phyloP scores from a whole-genome alignment of 2,888 invertebrate genomes.

The Tetranychus truncatus region DNA sequence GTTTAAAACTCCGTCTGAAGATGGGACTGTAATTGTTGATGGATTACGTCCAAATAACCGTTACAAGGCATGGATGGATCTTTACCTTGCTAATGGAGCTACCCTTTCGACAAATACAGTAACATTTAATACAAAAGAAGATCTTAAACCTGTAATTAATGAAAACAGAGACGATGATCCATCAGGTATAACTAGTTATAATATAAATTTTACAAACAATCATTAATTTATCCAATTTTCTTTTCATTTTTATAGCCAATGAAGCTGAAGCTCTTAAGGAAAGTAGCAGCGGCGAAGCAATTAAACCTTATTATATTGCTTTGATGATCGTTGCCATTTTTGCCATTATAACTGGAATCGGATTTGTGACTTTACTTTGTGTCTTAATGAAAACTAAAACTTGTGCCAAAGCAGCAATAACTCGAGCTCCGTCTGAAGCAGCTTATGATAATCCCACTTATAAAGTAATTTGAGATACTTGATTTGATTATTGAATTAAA shows the following conservation, averaged over 20 bases:
- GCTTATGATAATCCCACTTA: slow-evolving; percentile 82
- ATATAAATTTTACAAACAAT: neutral
- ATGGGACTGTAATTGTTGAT: slow-evolving; percentile 44
- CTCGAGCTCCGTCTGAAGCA: slow-evolving; percentile 60
- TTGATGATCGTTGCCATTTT: slow-evolving; percentile 70
- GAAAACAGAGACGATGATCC: slow-evolving; percentile 8
- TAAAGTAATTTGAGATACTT: slow-evolving; percentile 43
- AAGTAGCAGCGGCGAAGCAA: slow-evolving; percentile 33
- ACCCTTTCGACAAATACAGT: slow-evolving; percentile 74
- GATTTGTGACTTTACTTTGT: slow-evolving; percentile 56
- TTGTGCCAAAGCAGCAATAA: slow-evolving; percentile 56
- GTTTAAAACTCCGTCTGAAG: slow-evolving; percentile 54
- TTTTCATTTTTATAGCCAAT: slow-evolving; percentile 18
- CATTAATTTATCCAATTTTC: neutral
- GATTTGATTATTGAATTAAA: neutral
- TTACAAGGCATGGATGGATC: slow-evolving; percentile 54
- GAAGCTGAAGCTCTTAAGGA: slow-evolving; percentile 23
- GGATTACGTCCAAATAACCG: slow-evolving; percentile 53
- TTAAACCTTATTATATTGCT: slow-evolving; percentile 59
- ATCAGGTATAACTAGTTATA: neutral
- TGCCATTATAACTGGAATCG: slow-evolving; percentile 62
- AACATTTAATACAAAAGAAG: slow-evolving; percentile 64
- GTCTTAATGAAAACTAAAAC: slow-evolving; percentile 54
- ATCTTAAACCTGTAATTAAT: slow-evolving; percentile 29
- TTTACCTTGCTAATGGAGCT: slow-evolving; percentile 71